Evolutionary conservation across 2,888 invertebrate species (phyloP).

Genomic region (Ceratothoa steindachneri): DNA sequence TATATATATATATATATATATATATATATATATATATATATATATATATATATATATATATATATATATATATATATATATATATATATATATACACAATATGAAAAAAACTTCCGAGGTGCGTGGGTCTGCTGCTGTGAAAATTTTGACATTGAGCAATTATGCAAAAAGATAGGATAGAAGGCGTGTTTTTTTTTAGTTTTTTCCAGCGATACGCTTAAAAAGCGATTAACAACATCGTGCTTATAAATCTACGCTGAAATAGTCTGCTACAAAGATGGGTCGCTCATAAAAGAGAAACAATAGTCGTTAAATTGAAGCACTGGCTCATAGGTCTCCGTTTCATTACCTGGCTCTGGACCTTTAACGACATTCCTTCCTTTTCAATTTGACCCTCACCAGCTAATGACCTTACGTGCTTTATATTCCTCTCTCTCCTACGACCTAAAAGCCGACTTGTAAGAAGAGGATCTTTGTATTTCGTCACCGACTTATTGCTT

Average conservation of each 20-base stretch:
- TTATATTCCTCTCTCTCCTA: neutral
- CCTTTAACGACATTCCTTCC: neutral
- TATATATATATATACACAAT: slow-evolving; percentile 12
- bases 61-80: slow-evolving; percentile 4
- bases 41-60: neutral
- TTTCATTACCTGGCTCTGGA: neutral
- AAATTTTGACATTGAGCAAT: too few relatives aligned
- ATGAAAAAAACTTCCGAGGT: too few relatives aligned
- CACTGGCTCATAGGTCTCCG: neutral
- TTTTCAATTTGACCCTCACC: neutral
- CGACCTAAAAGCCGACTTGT: neutral
- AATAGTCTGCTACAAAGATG: neutral
- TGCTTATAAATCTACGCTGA: neutral
- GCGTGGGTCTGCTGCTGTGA: too few relatives aligned
- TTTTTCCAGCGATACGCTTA: neutral
- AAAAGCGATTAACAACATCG: neutral
- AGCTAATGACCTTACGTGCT: neutral
- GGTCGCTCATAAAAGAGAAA: neutral
- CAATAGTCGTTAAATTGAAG: neutral
- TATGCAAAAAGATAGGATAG: too few relatives aligned
- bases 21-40: neutral
- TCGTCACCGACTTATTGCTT: neutral
- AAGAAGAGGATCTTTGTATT: neutral
- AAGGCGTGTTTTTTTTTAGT: too few relatives aligned
- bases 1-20: neutral